These are phyloP conservation scores for Lepus townsendii DNA, from an alignment of 2,797 vertebrate genomes.

Conservation along the genomic window DNA sequence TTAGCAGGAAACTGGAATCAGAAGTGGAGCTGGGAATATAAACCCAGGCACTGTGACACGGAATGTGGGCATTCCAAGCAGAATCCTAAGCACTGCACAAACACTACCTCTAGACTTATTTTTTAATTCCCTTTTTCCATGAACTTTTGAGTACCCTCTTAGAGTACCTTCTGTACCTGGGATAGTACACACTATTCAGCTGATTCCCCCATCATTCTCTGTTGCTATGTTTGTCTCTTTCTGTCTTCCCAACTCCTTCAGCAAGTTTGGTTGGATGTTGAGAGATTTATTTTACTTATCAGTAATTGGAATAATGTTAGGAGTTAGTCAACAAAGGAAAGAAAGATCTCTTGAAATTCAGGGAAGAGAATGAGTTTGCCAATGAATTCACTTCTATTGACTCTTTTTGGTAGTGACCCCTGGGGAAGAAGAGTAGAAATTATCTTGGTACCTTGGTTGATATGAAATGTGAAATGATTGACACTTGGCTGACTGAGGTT, in stretches of 20 bases:
- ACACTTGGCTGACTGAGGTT: slow-evolving; percentile 7
- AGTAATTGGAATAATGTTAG: slow-evolving; percentile 1
- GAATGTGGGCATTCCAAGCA: no score
- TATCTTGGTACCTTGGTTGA: slow-evolving; percentile 31
- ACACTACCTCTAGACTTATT: no score
- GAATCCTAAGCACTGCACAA: no score
- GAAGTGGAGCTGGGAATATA: no score
- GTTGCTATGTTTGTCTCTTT: neutral
- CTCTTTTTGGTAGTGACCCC: neutral
- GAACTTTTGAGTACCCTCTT: no score
- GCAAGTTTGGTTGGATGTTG: neutral
- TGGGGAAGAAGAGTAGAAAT: slow-evolving; percentile 65
- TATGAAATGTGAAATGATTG: slow-evolving; percentile 66
- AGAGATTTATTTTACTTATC: neutral
- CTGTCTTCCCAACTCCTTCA: neutral
- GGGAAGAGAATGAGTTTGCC: neutral
- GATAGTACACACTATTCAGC: neutral
- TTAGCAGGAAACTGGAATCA: no score
- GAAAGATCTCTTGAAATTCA: slow-evolving; percentile 51
- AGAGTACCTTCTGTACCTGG: neutral
- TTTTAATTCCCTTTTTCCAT: no score
- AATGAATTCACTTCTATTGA: slow-evolving; percentile 32
- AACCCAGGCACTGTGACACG: no score
- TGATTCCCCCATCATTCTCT: neutral
- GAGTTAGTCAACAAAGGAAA: slow-evolving; percentile 21